Base-by-base conservation (phyloP, 2,113 vertebrate genomes). In the Polypterus bichir region DNA sequence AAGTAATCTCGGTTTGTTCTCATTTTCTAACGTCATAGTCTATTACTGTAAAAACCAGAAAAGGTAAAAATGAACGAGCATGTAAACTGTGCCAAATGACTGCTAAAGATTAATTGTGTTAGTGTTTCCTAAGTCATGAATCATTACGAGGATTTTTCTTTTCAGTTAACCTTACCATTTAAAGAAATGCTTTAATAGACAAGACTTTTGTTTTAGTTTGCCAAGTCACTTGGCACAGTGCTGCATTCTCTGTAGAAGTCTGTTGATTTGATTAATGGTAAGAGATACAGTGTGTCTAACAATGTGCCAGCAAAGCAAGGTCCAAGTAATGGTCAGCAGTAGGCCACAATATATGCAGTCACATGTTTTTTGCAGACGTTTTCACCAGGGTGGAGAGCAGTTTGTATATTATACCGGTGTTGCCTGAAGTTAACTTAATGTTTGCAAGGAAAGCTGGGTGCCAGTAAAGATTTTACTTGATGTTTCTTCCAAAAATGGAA, bases 101-200 rank as follows among this genome's bases (percentile, higher is more conserved):
- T 64, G 48, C 47, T 4, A 4, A 44, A 60, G 65, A 71, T 47
- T 62, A 65, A 57, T 57, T 57, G 56, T 51, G 49, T 57, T 57
- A 5, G 66, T 71, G 77, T 74, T 76, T 77, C 71, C 58, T 64
- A 27, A 66, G 9, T 44, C 65, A 61, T 68, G 68, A 55, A 62
- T 62, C 64, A 66, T 53, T 47, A 44, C 45, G 4, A 59, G 9
- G 49, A 69, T 48, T 58, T 64, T 5, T 59, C 61, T 64, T 59
- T 48, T 7, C 56, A 57, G 3, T 47, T 62, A 62, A 59, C 53
- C 61, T 83, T 84, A 62, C 83, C 79, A 86, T 87, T 83, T 86
- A 85, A 74, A 83, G 83, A 10, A 59, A 74, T 81, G 56, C 61
- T 54, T 51, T 49, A 59, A 48, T 44, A 5, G 46, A 44, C 54